Percentiles rank a stretch among this genome's conserved stretches.
Evolutionary conservation across 2,888 invertebrate genomes (phyloP).

Genomic region (Leptopterna dolabrata): DNA sequence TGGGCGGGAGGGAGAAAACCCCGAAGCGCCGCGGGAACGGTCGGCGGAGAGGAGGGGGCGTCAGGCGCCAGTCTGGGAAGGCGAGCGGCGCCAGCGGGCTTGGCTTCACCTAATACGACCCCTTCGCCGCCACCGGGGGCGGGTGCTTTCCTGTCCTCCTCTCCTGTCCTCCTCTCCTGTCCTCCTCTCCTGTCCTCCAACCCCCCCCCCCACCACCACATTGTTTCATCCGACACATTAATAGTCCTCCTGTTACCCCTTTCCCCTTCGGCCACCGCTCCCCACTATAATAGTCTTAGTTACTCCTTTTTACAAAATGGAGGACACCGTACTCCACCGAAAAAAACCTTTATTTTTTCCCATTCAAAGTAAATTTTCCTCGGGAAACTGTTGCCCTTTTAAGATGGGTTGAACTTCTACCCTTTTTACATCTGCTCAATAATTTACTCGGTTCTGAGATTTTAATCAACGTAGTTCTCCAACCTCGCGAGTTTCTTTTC

Average conservation of each 20-base stretch:
- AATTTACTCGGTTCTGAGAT: constrained; percentile 9
- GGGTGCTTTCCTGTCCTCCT: neutral
- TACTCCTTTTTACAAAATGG: constrained; percentile 37
- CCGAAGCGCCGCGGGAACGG: constrained; percentile 17
- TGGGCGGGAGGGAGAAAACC: neutral
- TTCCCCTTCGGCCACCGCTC: neutral
- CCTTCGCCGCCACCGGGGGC: constrained; percentile 48
- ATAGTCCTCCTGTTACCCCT: constrained; percentile 35
- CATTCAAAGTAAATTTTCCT: neutral
- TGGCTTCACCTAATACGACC: constrained; percentile 51
- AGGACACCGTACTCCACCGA: neutral
- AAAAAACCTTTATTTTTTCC: neutral
- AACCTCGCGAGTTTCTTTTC: no score
- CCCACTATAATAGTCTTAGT: constrained; percentile 37
- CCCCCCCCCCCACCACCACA: constrained; percentile 44
- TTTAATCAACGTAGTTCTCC: neutral
- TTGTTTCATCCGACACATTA: constrained; percentile 51
- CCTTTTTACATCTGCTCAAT: constrained; percentile 23
- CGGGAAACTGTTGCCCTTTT: constrained; percentile 44
- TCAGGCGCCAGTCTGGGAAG: constrained; percentile 54
- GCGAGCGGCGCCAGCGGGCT: constrained; percentile 50
- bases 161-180: constrained; percentile 37
- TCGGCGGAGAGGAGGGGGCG: constrained; percentile 20
- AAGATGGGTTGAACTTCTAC: neutral
- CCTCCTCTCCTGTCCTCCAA: constrained; percentile 32